Base-by-base conservation (phyloP, 2,113 vertebrate genomes). In the Sialia sialis region DNA sequence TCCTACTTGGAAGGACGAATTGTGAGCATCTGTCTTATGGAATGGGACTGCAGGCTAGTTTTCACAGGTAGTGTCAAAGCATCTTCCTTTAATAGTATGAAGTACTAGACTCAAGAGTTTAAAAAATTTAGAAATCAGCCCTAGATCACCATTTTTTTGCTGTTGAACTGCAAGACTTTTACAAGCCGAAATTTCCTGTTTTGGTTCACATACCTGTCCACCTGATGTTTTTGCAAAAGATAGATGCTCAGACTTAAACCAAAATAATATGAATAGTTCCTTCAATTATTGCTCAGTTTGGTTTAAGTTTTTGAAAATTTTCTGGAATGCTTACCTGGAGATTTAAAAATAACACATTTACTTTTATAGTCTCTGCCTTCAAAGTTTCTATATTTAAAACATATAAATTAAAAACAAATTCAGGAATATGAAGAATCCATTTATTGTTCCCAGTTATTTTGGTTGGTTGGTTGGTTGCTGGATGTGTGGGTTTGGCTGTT, bases 391-490 rank as follows among this genome's bases (percentile, higher is more conserved):
- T 25, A 14, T 41, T 48, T 63, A 41, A 41, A 70, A 70, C 16
- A 48, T 21, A 39, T 25, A 41, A 29, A 62, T 39, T 14, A 20
- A 20, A 70, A 62, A 20, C 7, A 70, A 70, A 54, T 39, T 32
- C 3, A 55, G 49, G 39, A 70, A 34, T 34, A 62, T 26, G n/a
- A 69, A 69, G 16, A 60, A 38, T 19, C 3, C 14, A 5, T 68
- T 86, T 51, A 44, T 22, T 27, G 22, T n/a, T 13, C 10, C 10
- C 25, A 62, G 25, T 62, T 48, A 19, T 26, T 39, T 77, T 36
- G 4, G 1, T 46, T 12, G 13, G 0, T 49, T 55, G 39, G 9
- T 56, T 34, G 23, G 6, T 39, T 15, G 20, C 2, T 39, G 5
- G 11, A 10, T 44, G 25, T 4, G 5, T 38, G 23, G 6, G 16